These are phyloP conservation scores for Trachelipus rathkii DNA, from an alignment of 1,140 invertebrate species.

Conservation along the genomic window DNA sequence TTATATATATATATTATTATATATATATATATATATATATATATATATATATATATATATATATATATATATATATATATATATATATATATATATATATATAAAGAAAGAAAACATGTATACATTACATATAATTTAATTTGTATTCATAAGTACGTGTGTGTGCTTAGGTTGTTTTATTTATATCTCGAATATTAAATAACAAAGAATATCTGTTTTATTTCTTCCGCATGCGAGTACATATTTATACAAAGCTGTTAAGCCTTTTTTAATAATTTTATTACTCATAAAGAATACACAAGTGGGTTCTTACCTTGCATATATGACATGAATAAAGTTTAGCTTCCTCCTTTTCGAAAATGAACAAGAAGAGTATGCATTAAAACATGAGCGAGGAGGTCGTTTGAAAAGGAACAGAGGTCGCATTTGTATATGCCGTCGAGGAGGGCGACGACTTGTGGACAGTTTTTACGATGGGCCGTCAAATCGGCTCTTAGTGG, in stretches of 20 bases:
- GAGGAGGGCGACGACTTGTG: background rate
- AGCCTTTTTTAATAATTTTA: background rate
- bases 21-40: background rate
- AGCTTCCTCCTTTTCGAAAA: background rate
- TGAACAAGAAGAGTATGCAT: slow-evolving; percentile 23
- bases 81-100: no score
- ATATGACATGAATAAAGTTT: slow-evolving; percentile 17
- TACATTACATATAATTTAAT: no score
- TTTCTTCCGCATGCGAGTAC: background rate
- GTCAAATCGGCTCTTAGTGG: slow-evolving; percentile 9
- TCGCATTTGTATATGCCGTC: slow-evolving; percentile 12
- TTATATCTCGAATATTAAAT: no score
- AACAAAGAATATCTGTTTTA: no score
- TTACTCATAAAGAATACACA: background rate
- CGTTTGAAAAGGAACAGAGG: slow-evolving; percentile 20
- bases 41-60: slow-evolving; percentile 8
- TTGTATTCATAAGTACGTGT: no score
- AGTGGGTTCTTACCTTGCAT: slow-evolving; percentile 20
- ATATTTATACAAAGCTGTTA: background rate
- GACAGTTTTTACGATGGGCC: slow-evolving; percentile 10
- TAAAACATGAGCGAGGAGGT: slow-evolving; percentile 17
- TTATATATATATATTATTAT: background rate
- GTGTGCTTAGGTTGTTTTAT: no score
- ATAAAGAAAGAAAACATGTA: background rate
- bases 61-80: background rate